Evolutionary conservation across 23 tunicate species (phyloP).

Genomic region (Halocynthia roretzi): DNA sequence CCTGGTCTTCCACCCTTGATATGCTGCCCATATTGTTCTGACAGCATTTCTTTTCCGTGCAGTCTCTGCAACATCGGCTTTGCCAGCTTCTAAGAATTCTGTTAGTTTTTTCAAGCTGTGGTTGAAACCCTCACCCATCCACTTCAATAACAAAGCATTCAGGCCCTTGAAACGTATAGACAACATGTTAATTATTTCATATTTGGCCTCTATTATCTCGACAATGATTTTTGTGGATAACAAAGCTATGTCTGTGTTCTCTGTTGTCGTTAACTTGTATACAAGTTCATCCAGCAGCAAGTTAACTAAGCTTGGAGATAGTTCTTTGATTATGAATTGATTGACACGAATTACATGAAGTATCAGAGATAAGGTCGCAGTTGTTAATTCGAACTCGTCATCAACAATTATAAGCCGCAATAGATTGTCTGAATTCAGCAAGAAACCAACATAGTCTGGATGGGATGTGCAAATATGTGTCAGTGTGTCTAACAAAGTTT

Average conservation of each 20-base stretch:
- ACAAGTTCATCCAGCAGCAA: slow-evolving; percentile 66
- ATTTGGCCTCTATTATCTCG: slow-evolving; percentile 38
- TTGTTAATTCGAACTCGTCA: background rate
- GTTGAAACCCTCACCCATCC: slow-evolving; percentile 71
- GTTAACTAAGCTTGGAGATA: slow-evolving; percentile 21
- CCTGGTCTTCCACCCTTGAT: slow-evolving; percentile 73
- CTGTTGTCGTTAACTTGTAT: slow-evolving; percentile 54
- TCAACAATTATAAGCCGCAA: slow-evolving; percentile 66
- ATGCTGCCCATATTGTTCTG: slow-evolving; percentile 61
- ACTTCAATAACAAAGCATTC: slow-evolving; percentile 47
- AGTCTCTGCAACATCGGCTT: slow-evolving; percentile 31
- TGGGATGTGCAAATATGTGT: slow-evolving; percentile 30
- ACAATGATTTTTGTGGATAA: slow-evolving; percentile 30
- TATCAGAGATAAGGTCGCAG: slow-evolving; percentile 13
- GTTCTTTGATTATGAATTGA: slow-evolving; percentile 25
- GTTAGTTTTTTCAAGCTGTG: slow-evolving; percentile 25
- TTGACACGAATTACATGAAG: slow-evolving; percentile 38
- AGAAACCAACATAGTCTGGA: slow-evolving; percentile 28
- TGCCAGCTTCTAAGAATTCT: slow-evolving; percentile 38
- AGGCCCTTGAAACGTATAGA: slow-evolving; percentile 56
- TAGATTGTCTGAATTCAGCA: slow-evolving; percentile 45
- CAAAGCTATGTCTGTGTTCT: slow-evolving; percentile 32
- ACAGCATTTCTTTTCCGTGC: slow-evolving; percentile 53
- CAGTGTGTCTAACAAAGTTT: slow-evolving; percentile 31
- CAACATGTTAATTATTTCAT: slow-evolving; percentile 26